These are phyloP conservation scores for Andricus curvator DNA, from an alignment of 2,888 invertebrate genomes.

Conservation along the genomic window DNA sequence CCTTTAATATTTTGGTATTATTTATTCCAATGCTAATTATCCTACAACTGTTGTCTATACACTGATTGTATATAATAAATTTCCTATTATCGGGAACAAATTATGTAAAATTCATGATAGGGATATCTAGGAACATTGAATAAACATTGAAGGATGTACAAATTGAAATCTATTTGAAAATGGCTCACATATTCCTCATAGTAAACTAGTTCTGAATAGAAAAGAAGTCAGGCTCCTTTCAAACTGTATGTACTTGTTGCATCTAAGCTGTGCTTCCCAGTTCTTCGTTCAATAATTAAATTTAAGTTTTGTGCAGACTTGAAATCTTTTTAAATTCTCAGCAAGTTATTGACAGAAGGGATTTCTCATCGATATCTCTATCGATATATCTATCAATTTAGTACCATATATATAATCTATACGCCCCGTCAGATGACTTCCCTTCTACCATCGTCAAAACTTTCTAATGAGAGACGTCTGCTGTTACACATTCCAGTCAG, in stretches of 20 bases:
- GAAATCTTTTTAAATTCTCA: not conserved
- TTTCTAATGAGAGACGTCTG: constrained; percentile 53
- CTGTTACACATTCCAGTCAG: constrained; percentile 57
- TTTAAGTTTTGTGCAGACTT: not conserved
- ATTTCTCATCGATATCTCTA: too few species aligned
- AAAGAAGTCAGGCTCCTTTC: not conserved
- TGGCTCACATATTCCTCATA: not conserved
- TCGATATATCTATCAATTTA: not conserved
- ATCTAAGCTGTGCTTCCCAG: not conserved
- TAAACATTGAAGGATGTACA: too few species aligned
- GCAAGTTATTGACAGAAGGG: not conserved
- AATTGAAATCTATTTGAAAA: too few species aligned
- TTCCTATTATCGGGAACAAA: too few species aligned
- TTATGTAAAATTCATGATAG: too few species aligned
- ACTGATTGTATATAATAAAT: too few species aligned
- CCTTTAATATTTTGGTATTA: too few species aligned
- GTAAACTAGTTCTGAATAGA: not conserved
- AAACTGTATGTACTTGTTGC: not conserved
- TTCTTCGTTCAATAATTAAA: not conserved
- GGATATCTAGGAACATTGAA: too few species aligned
- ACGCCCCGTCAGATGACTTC: constrained; percentile 38
- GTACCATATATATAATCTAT: not conserved
- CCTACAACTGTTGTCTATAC: too few species aligned
- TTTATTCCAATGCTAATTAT: too few species aligned
- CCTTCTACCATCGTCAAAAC: constrained; percentile 53